Percentiles rank a stretch among this genome's conserved stretches.
Conservation (phyloP, 92 coral and sea anemone species). For the Heliopora coerulea region DNA sequence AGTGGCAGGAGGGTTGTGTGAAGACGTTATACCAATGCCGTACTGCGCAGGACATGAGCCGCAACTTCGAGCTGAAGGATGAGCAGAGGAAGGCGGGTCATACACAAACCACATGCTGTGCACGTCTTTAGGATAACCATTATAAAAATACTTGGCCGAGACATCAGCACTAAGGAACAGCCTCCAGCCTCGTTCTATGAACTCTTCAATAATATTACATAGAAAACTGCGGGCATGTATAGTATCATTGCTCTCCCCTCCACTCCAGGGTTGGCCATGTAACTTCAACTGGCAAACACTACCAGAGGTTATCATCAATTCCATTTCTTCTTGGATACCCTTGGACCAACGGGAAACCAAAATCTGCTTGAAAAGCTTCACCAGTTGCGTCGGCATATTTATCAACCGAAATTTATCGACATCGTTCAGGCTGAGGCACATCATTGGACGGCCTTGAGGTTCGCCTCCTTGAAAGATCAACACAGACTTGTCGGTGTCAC, state of each 20-base stretch:
- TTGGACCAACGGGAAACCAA: slow-evolving; percentile 6
- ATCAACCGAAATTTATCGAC: slow-evolving; percentile 52
- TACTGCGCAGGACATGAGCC: too few species aligned
- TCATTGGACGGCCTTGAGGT: slow-evolving; percentile 34
- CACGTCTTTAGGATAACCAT: too few species aligned
- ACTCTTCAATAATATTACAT: slow-evolving; percentile 46
- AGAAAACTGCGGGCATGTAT: slow-evolving; percentile 45
- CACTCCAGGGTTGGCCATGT: background rate
- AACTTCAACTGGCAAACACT: background rate
- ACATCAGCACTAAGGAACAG: slow-evolving; percentile 32
- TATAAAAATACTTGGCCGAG: too few species aligned
- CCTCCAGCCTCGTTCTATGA: slow-evolving; percentile 37
- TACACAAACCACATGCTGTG: slow-evolving; percentile 36
- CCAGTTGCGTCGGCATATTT: slow-evolving; percentile 48
- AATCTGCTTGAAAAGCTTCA: slow-evolving; percentile 1
- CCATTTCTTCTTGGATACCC: slow-evolving; percentile 2
- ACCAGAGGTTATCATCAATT: background rate
- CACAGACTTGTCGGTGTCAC: slow-evolving; percentile 37
- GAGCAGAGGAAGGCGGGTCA: background rate
- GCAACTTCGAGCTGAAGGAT: background rate
- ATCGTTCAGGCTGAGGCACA: slow-evolving; percentile 47
- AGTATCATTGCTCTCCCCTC: background rate
- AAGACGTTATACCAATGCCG: too few species aligned
- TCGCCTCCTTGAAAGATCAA: slow-evolving; percentile 41
- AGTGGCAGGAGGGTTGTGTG: too few species aligned